Conservation (phyloP, 2,888 invertebrate species). For the Venusia cambrica region DNA sequence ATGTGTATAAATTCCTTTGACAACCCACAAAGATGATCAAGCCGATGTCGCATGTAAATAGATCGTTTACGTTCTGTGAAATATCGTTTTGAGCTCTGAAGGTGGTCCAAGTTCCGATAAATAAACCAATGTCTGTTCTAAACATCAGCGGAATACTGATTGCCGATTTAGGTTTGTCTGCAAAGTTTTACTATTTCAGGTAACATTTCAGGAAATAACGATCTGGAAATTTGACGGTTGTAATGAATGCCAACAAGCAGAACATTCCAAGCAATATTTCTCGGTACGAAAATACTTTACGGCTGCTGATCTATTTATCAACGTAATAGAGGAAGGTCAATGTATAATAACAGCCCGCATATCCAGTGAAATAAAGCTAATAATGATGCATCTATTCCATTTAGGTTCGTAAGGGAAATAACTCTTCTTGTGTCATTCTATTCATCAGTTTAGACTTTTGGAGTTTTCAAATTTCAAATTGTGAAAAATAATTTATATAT, state of each 20-base stretch:
- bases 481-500: no score
- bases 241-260: conserved; percentile 5
- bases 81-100: conserved; percentile 57
- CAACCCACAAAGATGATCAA: conserved; percentile 45
- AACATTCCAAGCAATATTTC: conserved; percentile 6
- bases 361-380: conserved; percentile 14
- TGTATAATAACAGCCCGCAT: conserved; percentile 3
- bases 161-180: conserved; percentile 35
- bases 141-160: conserved; percentile 30
- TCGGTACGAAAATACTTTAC: conserved; percentile 2
- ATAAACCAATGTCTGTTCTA: conserved; percentile 14
- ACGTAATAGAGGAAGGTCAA: conserved; percentile 3
- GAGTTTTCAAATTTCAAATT: no score
- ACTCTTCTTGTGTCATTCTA: no score
- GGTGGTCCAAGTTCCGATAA: conserved; percentile 55
- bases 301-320: conserved; percentile 7
- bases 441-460: no score
- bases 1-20: conserved; percentile 73
- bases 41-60: conserved; percentile 57
- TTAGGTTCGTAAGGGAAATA: no score
- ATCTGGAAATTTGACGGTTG: conserved; percentile 1
- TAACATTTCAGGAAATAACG: conserved; percentile 8
- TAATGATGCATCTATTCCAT: conserved; percentile 17
- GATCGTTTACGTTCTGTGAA: conserved; percentile 68
- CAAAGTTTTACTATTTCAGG: conserved; percentile 34